Base-by-base conservation (phyloP, 2,113 vertebrate species). In the Gnathonemus echidnorhynchus region DNA sequence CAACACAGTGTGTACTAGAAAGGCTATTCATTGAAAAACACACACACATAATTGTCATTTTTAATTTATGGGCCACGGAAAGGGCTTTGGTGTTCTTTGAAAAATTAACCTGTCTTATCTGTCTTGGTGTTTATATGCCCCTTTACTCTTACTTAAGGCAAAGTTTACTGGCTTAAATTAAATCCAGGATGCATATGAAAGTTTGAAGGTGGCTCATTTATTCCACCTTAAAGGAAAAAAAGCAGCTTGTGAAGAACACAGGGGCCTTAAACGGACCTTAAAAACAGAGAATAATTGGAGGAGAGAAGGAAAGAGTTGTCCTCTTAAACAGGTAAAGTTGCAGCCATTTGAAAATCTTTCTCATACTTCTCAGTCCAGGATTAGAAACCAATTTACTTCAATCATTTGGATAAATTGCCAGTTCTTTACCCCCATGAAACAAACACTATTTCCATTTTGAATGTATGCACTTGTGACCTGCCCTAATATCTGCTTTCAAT, bases 161-260 rank as follows among this genome's bases (percentile, higher is more conserved):
- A 80, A 80, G 42, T 86, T 86, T 86, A 48, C 84, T 86, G 84
- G 10, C 13, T 87, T 56, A 87, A 87, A 56, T 87, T 52, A 52
- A 87, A 87, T 42, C 86, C n/a, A 19, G 17, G n/a, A 87, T 52
- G 50, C 11, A 35, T 87, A 27, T 87, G 50, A 35, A 35, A 87
- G 86, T 49, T 45, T 49, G 45, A 86, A 50, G 46, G 8, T 56
- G 49, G 17, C 50, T 87, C 4, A 87, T 87, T 87, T 53, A 53
- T 53, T 87, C 50, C 6, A 35, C 11, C 19, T 15, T n/a, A 86
- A 49, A 53, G 48, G 48, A 39, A 35, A 46, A 49, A 87, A 35
- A 87, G 50, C 13, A 35, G 86, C 13, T 87, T 19, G 31, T 53
- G 49, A 53, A 4, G 17, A 19, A 39, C 86, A 87, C 5, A 87